Evolutionary conservation across 2,113 vertebrate genomes (phyloP).

Genomic region (Kryptolebias marmoratus): DNA sequence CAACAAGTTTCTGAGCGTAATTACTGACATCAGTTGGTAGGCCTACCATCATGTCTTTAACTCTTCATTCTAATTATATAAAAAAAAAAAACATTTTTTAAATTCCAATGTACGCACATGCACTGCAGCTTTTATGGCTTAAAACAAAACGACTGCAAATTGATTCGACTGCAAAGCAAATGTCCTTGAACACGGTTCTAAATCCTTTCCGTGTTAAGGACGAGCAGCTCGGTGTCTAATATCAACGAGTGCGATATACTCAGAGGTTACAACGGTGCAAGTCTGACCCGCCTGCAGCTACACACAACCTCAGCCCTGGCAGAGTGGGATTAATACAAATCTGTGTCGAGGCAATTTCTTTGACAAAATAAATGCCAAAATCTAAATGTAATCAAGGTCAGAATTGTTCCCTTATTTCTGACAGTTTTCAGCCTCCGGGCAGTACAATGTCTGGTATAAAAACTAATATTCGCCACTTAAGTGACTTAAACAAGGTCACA

Average conservation of each 20-base stretch:
- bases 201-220: slow-evolving; percentile 15
- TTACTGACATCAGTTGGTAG: no score
- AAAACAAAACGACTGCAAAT: background rate
- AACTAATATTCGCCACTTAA: slow-evolving; percentile 15
- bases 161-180: background rate
- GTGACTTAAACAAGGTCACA: background rate
- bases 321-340: slow-evolving; percentile 32
- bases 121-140: background rate
- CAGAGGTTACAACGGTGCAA: slow-evolving; percentile 28
- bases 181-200: slow-evolving; percentile 11
- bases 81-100: background rate
- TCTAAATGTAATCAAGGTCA: slow-evolving; percentile 38
- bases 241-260: slow-evolving; percentile 40
- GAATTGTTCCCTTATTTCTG: slow-evolving; percentile 12
- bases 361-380: slow-evolving; percentile 43
- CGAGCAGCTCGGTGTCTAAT: slow-evolving; percentile 34
- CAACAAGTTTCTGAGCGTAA: no score
- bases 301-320: slow-evolving; percentile 9
- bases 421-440: slow-evolving; percentile 11
- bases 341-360: slow-evolving; percentile 28
- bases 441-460: slow-evolving; percentile 3
- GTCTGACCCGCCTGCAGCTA: slow-evolving; percentile 26
- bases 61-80: background rate
- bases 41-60: no score
- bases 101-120: background rate